Percentiles rank a stretch among this genome's conserved stretches.
These are phyloP conservation scores for Eristalinus aeneus DNA, from an alignment of 2,888 invertebrate species.

Conservation along the genomic window DNA sequence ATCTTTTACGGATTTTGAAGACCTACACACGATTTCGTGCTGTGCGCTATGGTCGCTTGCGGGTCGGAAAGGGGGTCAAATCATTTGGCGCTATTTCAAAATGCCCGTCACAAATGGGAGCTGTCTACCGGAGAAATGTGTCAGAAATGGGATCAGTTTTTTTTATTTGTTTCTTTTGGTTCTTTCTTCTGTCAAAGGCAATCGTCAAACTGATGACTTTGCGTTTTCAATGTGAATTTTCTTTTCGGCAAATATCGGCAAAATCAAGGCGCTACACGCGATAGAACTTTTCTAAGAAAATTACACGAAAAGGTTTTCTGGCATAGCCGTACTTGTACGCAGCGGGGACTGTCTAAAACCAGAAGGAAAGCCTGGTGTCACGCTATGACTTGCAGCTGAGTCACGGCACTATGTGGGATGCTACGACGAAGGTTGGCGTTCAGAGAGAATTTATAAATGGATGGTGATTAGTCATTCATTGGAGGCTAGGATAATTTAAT, in stretches of 20 bases:
- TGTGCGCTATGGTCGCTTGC: not conserved
- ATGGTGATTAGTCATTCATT: too few relatives aligned
- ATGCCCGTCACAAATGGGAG: conserved; percentile 23
- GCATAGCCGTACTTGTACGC: not conserved
- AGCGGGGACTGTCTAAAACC: not conserved
- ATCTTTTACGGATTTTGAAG: conserved; percentile 17
- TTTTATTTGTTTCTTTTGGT: not conserved
- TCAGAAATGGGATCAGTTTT: conserved; percentile 15
- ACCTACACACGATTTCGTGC: conserved; percentile 4
- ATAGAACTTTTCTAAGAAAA: not conserved
- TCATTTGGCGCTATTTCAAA: conserved; percentile 37
- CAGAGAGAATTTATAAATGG: too few relatives aligned
- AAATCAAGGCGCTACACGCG: not conserved
- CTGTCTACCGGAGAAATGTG: conserved; percentile 15
- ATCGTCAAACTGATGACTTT: not conserved
- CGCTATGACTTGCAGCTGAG: not conserved
- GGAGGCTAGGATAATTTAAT: too few relatives aligned
- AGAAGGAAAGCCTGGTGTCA: not conserved
- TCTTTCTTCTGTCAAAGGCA: not conserved
- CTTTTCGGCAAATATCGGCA: not conserved
- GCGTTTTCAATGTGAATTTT: not conserved
- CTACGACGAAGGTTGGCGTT: too few relatives aligned
- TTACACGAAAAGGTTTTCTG: not conserved
- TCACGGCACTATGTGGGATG: not conserved
- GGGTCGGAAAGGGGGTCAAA: not conserved